phyloP scores from a whole-genome alignment of 2,113 vertebrate genomes.

The Rhabdomys dilectus region DNA sequence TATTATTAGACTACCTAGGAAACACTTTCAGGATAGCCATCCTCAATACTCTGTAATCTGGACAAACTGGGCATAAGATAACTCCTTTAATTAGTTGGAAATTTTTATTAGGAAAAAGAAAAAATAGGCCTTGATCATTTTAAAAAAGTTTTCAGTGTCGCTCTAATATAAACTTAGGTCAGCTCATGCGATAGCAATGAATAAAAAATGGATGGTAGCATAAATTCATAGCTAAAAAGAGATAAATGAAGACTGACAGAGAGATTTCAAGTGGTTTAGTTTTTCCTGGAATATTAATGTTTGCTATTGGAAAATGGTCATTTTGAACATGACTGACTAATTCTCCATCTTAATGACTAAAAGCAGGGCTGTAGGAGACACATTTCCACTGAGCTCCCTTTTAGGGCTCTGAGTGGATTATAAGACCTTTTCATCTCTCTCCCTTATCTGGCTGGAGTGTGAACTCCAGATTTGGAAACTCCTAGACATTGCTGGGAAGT shows the following conservation, averaged over 20 bases:
- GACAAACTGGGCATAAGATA: neutral
- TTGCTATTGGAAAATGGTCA: neutral
- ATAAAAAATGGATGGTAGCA: neutral
- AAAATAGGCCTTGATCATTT: neutral
- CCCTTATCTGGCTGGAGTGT: conserved; percentile 67
- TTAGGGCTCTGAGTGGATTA: conserved; percentile 49
- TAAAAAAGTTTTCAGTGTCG: neutral
- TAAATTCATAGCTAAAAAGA: neutral
- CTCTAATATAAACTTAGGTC: neutral
- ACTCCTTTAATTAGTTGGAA: neutral
- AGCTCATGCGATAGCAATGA: neutral
- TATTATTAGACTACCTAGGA: neutral
- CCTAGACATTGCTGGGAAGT: conserved; percentile 84
- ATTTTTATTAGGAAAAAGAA: conserved; percentile 51
- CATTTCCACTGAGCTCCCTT: conserved; percentile 38
- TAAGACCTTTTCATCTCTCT: conserved; percentile 48
- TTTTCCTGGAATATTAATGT: neutral
- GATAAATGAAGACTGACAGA: neutral
- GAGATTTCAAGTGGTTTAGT: neutral
- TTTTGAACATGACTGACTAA: conserved; percentile 49
- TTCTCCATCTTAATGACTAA: conserved; percentile 32
- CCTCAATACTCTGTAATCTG: neutral
- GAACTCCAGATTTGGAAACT: conserved; percentile 74
- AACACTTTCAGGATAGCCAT: neutral
- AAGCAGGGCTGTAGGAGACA: neutral